These are phyloP conservation scores for Helicoverpa zea DNA, from an alignment of 1,140 invertebrate species.

Conservation along the genomic window DNA sequence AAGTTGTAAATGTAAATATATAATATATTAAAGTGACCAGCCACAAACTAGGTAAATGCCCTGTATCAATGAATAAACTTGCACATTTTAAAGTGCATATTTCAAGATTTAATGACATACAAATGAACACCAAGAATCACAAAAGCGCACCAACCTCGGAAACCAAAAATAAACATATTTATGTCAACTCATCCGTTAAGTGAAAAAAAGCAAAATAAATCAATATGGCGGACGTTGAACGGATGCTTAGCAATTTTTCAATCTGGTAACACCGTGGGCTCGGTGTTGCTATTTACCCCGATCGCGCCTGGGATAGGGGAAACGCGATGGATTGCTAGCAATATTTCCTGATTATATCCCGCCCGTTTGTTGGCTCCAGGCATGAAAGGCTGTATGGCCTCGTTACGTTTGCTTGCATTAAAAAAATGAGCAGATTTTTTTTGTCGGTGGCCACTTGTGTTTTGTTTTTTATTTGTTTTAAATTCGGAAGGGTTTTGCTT, in stretches of 20 bases:
- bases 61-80: too few relatives aligned
- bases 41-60: too few relatives aligned
- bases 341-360: conserved; percentile 54
- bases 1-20: too few relatives aligned
- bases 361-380: conserved; percentile 5
- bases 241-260: conserved; percentile 45
- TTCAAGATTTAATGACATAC: neutral
- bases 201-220: conserved; percentile 35
- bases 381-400: conserved; percentile 36
- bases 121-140: neutral
- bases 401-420: conserved; percentile 47
- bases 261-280: conserved; percentile 22
- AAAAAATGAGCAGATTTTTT: conserved; percentile 33
- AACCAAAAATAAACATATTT: neutral
- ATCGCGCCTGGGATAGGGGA: conserved; percentile 30
- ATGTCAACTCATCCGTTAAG: neutral
- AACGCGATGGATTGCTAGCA: conserved; percentile 47
- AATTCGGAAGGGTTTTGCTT: neutral
- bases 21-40: too few relatives aligned
- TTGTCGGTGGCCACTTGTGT: neutral
- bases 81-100: too few relatives aligned
- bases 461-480: neutral
- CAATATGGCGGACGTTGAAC: conserved; percentile 41
- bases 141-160: neutral
- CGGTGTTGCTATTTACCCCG: conserved; percentile 41